Evolutionary conservation across 1,140 invertebrate species (phyloP).

Genomic region (Bombus haemorrhoidalis): DNA sequence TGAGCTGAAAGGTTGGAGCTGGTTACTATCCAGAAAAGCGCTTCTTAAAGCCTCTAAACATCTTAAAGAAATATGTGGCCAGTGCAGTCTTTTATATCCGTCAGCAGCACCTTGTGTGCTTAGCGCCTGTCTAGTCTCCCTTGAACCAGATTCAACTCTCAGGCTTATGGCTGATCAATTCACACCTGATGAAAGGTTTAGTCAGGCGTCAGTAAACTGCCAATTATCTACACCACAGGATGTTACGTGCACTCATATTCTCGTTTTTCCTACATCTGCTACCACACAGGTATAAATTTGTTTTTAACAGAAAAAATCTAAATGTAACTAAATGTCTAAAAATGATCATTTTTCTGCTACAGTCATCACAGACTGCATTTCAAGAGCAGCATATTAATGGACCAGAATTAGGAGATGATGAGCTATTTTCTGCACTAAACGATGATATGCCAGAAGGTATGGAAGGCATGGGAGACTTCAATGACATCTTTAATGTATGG

Average conservation of each 20-base stretch:
- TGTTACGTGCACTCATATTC: slow-evolving; percentile 98
- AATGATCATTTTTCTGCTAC: slow-evolving; percentile 51
- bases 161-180: slow-evolving; percentile 97
- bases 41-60: slow-evolving; percentile 93
- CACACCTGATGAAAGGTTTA: slow-evolving; percentile 95
- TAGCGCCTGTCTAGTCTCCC: slow-evolving; percentile 97
- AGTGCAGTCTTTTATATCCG: slow-evolving; percentile 92
- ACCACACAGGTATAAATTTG: slow-evolving; percentile 90
- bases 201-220: slow-evolving; percentile 91
- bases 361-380: slow-evolving; percentile 94
- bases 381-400: slow-evolving; percentile 91
- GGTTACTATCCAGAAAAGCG: slow-evolving; percentile 95
- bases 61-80: slow-evolving; percentile 94
- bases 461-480: slow-evolving; percentile 88
- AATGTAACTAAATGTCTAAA: slow-evolving; percentile 1
- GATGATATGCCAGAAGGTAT: slow-evolving; percentile 90
- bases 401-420: slow-evolving; percentile 89
- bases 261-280: slow-evolving; percentile 99
- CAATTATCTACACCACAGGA: slow-evolving; percentile 95
- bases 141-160: slow-evolving; percentile 96
- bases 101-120: slow-evolving; percentile 93
- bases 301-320: background rate
- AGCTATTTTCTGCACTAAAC: slow-evolving; percentile 87
- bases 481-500: slow-evolving; percentile 88
- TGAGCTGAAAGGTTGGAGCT: slow-evolving; percentile 98